phyloP scores from a whole-genome alignment of 1,140 invertebrate species.

The Mesaphorura yosii region DNA sequence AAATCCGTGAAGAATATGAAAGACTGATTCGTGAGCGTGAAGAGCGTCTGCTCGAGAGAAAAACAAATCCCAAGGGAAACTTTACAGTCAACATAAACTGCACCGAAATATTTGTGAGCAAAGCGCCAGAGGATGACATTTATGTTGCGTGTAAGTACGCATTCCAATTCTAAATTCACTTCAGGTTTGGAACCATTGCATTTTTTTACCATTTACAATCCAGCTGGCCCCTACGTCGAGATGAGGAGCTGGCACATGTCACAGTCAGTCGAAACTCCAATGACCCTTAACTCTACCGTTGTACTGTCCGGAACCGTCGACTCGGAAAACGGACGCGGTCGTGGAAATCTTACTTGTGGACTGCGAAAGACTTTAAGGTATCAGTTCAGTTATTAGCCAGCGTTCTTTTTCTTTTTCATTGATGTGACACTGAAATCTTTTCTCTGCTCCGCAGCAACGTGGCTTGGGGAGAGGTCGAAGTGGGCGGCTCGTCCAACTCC shows the following conservation, averaged over 20 bases:
- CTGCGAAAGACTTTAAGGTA: constrained; percentile 19
- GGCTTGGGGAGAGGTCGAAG: constrained; percentile 25
- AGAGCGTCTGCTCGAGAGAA: constrained; percentile 18
- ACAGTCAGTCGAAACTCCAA: constrained; percentile 84
- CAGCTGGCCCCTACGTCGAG: constrained; percentile 58
- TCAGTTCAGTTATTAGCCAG: background rate
- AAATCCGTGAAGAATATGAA: constrained; percentile 91
- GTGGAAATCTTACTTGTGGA: constrained; percentile 41
- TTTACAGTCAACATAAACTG: constrained; percentile 82
- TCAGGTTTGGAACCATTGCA: background rate
- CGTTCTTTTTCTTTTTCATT: background rate
- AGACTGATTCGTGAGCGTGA: constrained; percentile 47
- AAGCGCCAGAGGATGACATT: constrained; percentile 55
- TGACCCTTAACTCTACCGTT: constrained; percentile 70
- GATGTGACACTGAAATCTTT: background rate
- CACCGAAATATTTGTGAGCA: constrained; percentile 69
- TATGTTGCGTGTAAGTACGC: constrained; percentile 22
- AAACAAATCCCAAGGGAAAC: constrained; percentile 79
- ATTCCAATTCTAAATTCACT: constrained; percentile 1
- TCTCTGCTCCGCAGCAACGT: constrained; percentile 11
- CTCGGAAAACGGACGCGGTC: constrained; percentile 73
- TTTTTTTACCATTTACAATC: constrained; percentile 37
- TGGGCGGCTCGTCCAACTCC: constrained; percentile 24
- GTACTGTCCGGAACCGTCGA: constrained; percentile 65
- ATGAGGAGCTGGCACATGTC: constrained; percentile 80